Base-by-base conservation (phyloP, 92 coral and sea anemone genomes). In the Chrysogorgia sp. region DNA sequence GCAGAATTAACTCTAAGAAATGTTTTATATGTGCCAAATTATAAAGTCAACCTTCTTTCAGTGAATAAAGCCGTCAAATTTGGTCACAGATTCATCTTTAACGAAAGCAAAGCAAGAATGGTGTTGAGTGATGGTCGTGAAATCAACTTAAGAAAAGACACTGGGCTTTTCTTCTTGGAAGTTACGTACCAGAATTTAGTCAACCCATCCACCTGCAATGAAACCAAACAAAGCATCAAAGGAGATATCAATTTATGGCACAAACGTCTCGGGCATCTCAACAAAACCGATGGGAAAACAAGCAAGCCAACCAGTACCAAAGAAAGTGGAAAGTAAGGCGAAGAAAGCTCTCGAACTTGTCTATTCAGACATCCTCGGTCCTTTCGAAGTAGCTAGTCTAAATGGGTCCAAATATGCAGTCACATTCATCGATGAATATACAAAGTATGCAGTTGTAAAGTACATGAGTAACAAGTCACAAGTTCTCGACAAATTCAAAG, bases 1-100 rank as follows among this genome's bases (percentile, higher is more conserved):
- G 47, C 15, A 30, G 47, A 63, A 22, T 24, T 63, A 20, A 24
- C 20, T 34, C 70, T 63, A 28, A 31, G 43, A 30, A 63, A 63
- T 20, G 70, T 33, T 1, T 45, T 63, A 24, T 33, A 33, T 63
- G 70, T 65, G 26, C 71, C 50, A 65, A 65, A 40, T 29, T 65
- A 65, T 65, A 41, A 65, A 65, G 71, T 65, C 6, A 65, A 37
- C 50, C 50, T 65, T 8, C 52, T 65, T 19, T 65, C 71, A 29
- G 71, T 65, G n/a, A 40, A 65, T 20, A 35, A 41, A 40, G 32
- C 28, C 10, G 25, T 65, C 71, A 33, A 14, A 33, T 37, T 65
- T 65, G 71, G 50, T 23, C 71, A 65, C 50, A 15, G 37, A 34
- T 65, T 65, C 30, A 19, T 37, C 19, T 65, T 65, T 14, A 33